Conservation (phyloP, 1,140 invertebrate species). For the Neoseiulus cucumeris region DNA sequence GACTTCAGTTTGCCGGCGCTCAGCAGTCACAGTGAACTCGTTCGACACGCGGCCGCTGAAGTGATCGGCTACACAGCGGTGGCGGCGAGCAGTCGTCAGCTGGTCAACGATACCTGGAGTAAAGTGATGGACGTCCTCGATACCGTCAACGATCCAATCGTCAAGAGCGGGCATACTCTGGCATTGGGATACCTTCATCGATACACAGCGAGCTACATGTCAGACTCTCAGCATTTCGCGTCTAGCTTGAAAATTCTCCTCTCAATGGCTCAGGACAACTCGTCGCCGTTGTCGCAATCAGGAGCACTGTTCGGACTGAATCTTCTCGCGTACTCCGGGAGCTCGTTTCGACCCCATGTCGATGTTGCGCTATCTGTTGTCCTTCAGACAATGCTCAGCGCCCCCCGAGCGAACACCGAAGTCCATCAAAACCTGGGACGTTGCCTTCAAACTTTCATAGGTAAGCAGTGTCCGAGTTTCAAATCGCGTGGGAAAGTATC, state of each 20-base stretch:
- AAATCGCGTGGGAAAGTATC: neutral
- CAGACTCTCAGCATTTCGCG: constrained; percentile 2
- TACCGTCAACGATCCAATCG: constrained; percentile 63
- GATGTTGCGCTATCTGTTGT: neutral
- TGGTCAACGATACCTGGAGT: constrained; percentile 13
- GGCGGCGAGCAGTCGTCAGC: neutral
- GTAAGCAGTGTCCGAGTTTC: neutral
- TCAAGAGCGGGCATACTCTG: constrained; percentile 71
- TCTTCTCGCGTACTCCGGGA: neutral
- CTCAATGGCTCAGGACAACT: neutral
- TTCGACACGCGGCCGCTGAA: neutral
- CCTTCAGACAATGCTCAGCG: neutral
- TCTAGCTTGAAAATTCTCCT: neutral
- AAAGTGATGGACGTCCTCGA: constrained; percentile 36
- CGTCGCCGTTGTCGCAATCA: neutral
- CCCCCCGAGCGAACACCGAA: neutral
- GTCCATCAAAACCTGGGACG: constrained; percentile 10
- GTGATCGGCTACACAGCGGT: constrained; percentile 8
- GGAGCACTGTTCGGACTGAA: neutral
- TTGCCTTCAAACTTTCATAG: constrained; percentile 12
- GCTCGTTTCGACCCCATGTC: neutral
- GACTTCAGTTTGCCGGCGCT: neutral
- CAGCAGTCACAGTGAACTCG: constrained; percentile 5
- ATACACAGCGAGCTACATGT: constrained; percentile 30
- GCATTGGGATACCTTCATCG: constrained; percentile 76